A percentile compares a stretch with the other conserved stretches of the same genome.
phyloP scores from a whole-genome alignment of 2,888 invertebrate species.

The Cataglyphis albicans region DNA sequence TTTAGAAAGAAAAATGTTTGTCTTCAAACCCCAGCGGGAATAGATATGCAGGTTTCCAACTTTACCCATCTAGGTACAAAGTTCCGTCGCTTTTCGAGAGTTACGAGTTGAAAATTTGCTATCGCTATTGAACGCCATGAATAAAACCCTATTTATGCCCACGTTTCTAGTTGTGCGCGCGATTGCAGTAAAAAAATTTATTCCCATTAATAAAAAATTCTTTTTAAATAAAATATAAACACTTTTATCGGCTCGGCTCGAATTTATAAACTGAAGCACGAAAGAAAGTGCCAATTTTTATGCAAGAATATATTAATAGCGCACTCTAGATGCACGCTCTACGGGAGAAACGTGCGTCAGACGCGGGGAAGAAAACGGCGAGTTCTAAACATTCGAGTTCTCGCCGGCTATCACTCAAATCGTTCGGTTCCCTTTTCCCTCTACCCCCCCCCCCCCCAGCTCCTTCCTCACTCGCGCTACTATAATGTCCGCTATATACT shows the following conservation, averaged over 20 bases:
- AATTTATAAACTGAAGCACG: neutral
- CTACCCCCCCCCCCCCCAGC: too few relatives aligned
- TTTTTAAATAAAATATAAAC: neutral
- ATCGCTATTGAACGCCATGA: constrained; percentile 43
- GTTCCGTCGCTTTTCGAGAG: constrained; percentile 45
- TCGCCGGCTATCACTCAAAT: constrained; percentile 48
- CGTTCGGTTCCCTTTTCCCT: neutral
- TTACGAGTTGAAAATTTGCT: constrained; percentile 44
- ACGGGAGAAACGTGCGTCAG: neutral
- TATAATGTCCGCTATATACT: constrained; percentile 5
- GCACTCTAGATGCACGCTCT: constrained; percentile 23
- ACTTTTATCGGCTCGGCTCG: neutral
- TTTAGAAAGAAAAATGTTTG: constrained; percentile 50
- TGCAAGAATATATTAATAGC: constrained; percentile 34
- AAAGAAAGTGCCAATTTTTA: neutral
- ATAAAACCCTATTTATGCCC: constrained; percentile 40
- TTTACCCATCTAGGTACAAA: constrained; percentile 44
- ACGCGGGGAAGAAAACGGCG: neutral
- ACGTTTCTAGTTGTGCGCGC: constrained; percentile 2
- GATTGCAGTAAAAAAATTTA: constrained; percentile 24
- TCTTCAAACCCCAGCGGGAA: constrained; percentile 38
- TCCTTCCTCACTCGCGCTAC: neutral
- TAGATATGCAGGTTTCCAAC: constrained; percentile 50
- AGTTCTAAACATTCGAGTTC: constrained; percentile 34
- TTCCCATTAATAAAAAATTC: constrained; percentile 17